Evolutionary conservation across 2,113 vertebrate species (phyloP), one percentile per base, ranked within the genome.

Genomic region (Tonatia bakeri): DNA sequence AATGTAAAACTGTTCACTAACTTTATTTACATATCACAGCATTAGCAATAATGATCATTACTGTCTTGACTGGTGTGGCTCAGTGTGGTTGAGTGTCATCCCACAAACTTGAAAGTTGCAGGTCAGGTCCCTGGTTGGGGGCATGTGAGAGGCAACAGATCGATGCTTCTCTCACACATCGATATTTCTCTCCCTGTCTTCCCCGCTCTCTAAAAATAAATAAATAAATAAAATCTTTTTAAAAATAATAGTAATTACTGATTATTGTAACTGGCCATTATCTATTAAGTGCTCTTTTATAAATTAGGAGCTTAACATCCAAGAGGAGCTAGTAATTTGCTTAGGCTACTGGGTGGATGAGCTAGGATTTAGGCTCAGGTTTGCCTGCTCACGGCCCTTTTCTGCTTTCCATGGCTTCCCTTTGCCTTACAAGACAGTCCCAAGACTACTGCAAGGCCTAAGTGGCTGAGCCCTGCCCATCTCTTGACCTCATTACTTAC

Each of bases 1-100:
- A 95, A 94, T 90, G 11, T 93, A 83, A 97, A 96, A 36, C 20
- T 22, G 59, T 94, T 28, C 64, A 72, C 88, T 93, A 87, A 90
- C 38, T 90, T 94, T 90, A 64, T 94, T 87, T 91, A 64, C 70
- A 82, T 92, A 38, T 83, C 56, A 65, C 65, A 65, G 47, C 85
- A 80, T 83, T 94, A 89, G 80, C 33, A 97, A 64, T 69, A 79
- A 40, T 72, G 36, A 89, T 92, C n/a, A 97, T 96, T 92, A 92
- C n/a, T 76, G 26, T 28, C 61, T 5, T 64, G 61, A 64, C 61
- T 64, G 61, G 61, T 64, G 24, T 64, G 61, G 61, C 26, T 64
- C 12, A 64, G 28, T 31, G 61, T 9, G 28, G 28, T 64, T 61
- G 61, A 12, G 28, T 31, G 13, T 64, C 61, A 64, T 64, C 61